These are phyloP conservation scores for Ephestia elutella DNA, from an alignment of 1,140 invertebrate species.

Conservation along the genomic window DNA sequence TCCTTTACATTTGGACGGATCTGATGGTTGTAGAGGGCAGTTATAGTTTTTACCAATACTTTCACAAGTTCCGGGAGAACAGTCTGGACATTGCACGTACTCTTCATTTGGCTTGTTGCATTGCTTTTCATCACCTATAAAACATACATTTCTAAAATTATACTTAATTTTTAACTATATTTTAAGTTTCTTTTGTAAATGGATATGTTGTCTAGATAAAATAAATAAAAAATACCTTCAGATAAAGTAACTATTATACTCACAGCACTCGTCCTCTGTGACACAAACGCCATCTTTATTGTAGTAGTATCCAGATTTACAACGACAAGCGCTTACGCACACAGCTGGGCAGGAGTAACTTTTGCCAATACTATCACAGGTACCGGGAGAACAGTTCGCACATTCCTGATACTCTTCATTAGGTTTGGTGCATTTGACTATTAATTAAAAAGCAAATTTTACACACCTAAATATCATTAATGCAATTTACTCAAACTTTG, in stretches of 20 bases:
- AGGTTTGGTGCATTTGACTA: slow-evolving; percentile 13
- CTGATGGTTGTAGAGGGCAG: slow-evolving; percentile 11
- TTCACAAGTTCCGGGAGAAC: slow-evolving; percentile 29
- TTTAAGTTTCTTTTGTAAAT: too few relatives aligned
- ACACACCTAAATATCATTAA: too few relatives aligned
- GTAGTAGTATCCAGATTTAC: slow-evolving; percentile 14
- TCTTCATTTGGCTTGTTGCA: slow-evolving; percentile 23
- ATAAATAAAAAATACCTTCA: too few relatives aligned
- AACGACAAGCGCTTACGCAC: slow-evolving; percentile 10
- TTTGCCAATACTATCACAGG: slow-evolving; percentile 31
- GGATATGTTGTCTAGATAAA: too few relatives aligned
- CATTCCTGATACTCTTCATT: slow-evolving; percentile 28
- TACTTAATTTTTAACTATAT: too few relatives aligned
- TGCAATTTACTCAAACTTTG: too few relatives aligned
- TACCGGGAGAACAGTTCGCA: slow-evolving; percentile 19
- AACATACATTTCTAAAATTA: not conserved
- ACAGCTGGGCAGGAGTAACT: slow-evolving; percentile 15
- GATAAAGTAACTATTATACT: too few relatives aligned
- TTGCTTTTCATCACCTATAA: slow-evolving; percentile 1
- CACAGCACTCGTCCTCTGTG: not conserved
- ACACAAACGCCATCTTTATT: not conserved
- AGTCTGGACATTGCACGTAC: slow-evolving; percentile 22
- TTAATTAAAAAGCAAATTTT: too few relatives aligned
- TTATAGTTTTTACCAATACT: slow-evolving; percentile 22
- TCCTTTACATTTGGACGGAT: slow-evolving; percentile 1